Conservation (phyloP, 2,113 vertebrate species). For the Semnornis frantzii region DNA sequence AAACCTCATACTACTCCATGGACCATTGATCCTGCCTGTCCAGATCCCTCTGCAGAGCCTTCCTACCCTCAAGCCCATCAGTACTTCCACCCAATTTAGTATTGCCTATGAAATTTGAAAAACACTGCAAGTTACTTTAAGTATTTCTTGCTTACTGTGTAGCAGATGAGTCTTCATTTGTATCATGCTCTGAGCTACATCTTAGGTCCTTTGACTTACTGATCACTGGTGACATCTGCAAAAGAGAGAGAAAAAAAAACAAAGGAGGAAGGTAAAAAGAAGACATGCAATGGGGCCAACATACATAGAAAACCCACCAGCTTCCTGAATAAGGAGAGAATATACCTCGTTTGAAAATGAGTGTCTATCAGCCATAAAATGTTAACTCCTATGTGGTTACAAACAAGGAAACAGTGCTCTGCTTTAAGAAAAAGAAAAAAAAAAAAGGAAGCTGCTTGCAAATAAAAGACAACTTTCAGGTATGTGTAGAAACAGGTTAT, state of each 20-base stretch:
- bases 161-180: slow-evolving; percentile 73
- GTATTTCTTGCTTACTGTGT: slow-evolving; percentile 77
- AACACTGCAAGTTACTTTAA: background rate
- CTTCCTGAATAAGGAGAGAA: slow-evolving; percentile 70
- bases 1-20: no score
- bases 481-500: slow-evolving; percentile 2
- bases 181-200: slow-evolving; percentile 78
- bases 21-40: no score
- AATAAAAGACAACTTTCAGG: slow-evolving; percentile 53
- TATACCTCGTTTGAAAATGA: slow-evolving; percentile 57
- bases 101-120: background rate
- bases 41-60: no score
- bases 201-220: slow-evolving; percentile 80
- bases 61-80: no score
- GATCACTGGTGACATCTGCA: slow-evolving; percentile 81
- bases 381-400: slow-evolving; percentile 66
- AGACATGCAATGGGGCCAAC: slow-evolving; percentile 36
- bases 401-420: slow-evolving; percentile 59
- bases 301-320: slow-evolving; percentile 65
- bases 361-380: slow-evolving; percentile 58
- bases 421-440: background rate
- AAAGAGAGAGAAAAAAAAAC: slow-evolving; percentile 39
- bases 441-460: background rate
- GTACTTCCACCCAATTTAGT: no score
- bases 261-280: slow-evolving; percentile 43